phyloP scores from a whole-genome alignment of 2,888 invertebrate genomes.

The Hermaeophaga mercurialis region DNA sequence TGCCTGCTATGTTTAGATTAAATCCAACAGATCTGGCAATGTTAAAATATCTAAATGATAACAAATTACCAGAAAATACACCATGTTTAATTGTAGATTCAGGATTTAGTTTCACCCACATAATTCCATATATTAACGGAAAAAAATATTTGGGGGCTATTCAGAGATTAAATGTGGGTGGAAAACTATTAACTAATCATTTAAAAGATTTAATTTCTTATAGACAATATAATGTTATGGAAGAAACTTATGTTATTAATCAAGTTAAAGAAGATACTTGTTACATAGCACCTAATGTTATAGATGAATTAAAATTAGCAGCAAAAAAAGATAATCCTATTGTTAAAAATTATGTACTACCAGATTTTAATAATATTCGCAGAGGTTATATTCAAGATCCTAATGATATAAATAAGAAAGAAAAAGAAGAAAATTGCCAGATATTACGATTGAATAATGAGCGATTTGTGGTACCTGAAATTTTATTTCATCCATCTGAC shows the following conservation, averaged over 20 bases:
- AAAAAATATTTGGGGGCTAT: constrained; percentile 68
- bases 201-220: constrained; percentile 97
- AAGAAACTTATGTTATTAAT: constrained; percentile 97
- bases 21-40: constrained; percentile 79
- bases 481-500: constrained; percentile 93
- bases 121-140: constrained; percentile 85
- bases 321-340: constrained; percentile 70
- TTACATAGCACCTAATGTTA: constrained; percentile 86
- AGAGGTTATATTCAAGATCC: constrained; percentile 66
- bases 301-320: constrained; percentile 76
- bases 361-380: constrained; percentile 90
- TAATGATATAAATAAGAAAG: constrained; percentile 40
- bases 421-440: constrained; percentile 62
- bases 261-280: constrained; percentile 98
- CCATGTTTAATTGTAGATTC: constrained; percentile 80
- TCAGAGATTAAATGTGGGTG: constrained; percentile 90
- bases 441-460: constrained; percentile 89
- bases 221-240: constrained; percentile 95
- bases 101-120: constrained; percentile 95
- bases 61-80: constrained; percentile 36
- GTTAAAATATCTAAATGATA: constrained; percentile 41
- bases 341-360: constrained; percentile 89
- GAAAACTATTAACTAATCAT: constrained; percentile 93
- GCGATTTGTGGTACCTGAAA: constrained; percentile 91
- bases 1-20: constrained; percentile 77